Evolutionary conservation across 2,113 vertebrate species (phyloP).

Genomic region (Xiphophorus hellerii): DNA sequence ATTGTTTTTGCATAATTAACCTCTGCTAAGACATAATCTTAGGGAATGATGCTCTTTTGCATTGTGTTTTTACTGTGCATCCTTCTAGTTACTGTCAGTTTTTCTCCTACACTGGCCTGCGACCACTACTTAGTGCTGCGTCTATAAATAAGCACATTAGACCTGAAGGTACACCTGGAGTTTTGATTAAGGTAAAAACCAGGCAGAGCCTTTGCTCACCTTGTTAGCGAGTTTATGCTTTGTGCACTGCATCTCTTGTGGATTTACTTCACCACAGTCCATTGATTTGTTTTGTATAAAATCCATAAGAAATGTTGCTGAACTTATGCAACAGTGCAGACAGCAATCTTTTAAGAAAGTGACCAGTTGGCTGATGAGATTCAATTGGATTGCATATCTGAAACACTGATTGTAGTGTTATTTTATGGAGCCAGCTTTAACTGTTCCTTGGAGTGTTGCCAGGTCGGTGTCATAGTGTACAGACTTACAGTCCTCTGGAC

Average conservation of each 20-base stretch:
- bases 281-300: conserved; percentile 40
- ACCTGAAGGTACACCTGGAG: conserved; percentile 46
- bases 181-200: conserved; percentile 49
- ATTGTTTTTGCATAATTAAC: conserved; percentile 26
- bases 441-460: conserved; percentile 63
- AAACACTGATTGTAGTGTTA: conserved; percentile 69
- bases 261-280: conserved; percentile 10
- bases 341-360: conserved; percentile 55
- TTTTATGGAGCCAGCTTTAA: conserved; percentile 73
- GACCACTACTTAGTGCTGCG: conserved; percentile 22
- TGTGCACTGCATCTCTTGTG: conserved; percentile 1
- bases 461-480: conserved; percentile 55
- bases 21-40: conserved; percentile 4
- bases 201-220: conserved; percentile 24
- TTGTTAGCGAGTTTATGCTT: conserved; percentile 41
- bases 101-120: conserved; percentile 42
- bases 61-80: conserved; percentile 36
- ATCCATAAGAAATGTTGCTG: conserved; percentile 28
- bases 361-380: conserved; percentile 70
- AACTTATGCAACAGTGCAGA: conserved; percentile 39
- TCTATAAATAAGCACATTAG: conserved; percentile 22
- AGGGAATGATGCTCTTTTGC: conserved; percentile 33
- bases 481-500: conserved; percentile 66
- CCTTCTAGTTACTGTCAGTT: conserved; percentile 48
- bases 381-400: conserved; percentile 73